Evolutionary conservation across 2,888 invertebrate genomes (phyloP).

Genomic region (Dolichopus griseipennis): DNA sequence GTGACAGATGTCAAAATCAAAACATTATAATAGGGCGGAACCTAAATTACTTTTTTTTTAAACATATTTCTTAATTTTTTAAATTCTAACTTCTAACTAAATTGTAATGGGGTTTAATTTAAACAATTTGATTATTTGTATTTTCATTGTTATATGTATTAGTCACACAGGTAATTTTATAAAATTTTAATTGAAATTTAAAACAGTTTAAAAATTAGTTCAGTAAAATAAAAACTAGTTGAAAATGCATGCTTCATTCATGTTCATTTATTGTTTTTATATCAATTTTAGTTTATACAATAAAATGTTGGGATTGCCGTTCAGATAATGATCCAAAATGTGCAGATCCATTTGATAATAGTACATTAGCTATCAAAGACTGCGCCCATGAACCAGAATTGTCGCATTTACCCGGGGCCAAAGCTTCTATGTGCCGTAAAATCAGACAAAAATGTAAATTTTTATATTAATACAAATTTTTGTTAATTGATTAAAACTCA

Average conservation of each 20-base stretch:
- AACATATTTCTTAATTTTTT: background rate
- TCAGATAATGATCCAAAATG: slow-evolving; percentile 85
- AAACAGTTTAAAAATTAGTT: no score
- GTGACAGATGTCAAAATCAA: no score
- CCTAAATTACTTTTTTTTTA: background rate
- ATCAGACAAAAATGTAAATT: slow-evolving; percentile 75
- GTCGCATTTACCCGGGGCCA: slow-evolving; percentile 57
- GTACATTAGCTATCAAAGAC: slow-evolving; percentile 75
- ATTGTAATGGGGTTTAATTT: background rate
- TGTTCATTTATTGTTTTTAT: slow-evolving; percentile 2
- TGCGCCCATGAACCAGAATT: slow-evolving; percentile 56
- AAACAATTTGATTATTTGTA: background rate
- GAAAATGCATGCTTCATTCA: slow-evolving; percentile 10
- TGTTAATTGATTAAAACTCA: no score
- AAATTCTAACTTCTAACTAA: background rate
- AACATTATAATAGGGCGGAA: background rate
- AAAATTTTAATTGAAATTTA: no score
- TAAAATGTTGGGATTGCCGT: slow-evolving; percentile 87
- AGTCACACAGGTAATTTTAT: background rate
- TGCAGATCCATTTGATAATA: slow-evolving; percentile 85
- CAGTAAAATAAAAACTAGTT: no score
- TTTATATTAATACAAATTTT: background rate
- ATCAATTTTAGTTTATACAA: slow-evolving; percentile 48
- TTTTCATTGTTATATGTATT: background rate
- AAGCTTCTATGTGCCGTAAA: slow-evolving; percentile 82